A percentile compares a stretch with the other conserved stretches of the same genome.
Conservation (phyloP, 1,140 invertebrate genomes). For the Drosophila kepulauana region DNA sequence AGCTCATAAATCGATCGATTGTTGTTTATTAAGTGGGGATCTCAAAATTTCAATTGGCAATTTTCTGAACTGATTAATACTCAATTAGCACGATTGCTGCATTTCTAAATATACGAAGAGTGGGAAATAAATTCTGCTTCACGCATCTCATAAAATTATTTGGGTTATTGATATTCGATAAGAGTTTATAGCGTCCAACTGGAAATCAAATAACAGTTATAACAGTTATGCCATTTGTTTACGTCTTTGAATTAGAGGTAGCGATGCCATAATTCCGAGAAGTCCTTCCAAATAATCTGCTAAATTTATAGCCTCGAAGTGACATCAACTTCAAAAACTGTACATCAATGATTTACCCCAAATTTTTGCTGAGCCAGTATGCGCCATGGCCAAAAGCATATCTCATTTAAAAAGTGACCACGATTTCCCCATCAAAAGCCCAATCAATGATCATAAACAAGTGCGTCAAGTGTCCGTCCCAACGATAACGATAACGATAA, state of each 20-base stretch:
- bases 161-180: conserved; percentile 16
- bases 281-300: background rate
- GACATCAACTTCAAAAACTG: background rate
- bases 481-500: conserved; percentile 17
- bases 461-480: conserved; percentile 1
- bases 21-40: background rate
- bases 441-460: conserved; percentile 40
- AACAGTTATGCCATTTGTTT: background rate
- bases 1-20: background rate
- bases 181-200: conserved; percentile 1
- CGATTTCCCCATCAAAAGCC: background rate
- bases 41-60: background rate
- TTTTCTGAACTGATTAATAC: conserved; percentile 15
- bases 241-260: background rate
- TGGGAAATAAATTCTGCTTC: background rate
- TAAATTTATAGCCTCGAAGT: background rate
- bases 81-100: background rate
- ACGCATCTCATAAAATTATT: conserved; percentile 1
- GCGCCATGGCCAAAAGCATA: background rate
- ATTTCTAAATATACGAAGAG: conserved; percentile 16
- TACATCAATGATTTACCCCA: background rate
- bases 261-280: background rate
- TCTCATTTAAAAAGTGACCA: background rate
- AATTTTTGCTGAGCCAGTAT: background rate
- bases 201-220: background rate